phyloP scores from a whole-genome alignment of 2,888 invertebrate species.

The Hyalella azteca region DNA sequence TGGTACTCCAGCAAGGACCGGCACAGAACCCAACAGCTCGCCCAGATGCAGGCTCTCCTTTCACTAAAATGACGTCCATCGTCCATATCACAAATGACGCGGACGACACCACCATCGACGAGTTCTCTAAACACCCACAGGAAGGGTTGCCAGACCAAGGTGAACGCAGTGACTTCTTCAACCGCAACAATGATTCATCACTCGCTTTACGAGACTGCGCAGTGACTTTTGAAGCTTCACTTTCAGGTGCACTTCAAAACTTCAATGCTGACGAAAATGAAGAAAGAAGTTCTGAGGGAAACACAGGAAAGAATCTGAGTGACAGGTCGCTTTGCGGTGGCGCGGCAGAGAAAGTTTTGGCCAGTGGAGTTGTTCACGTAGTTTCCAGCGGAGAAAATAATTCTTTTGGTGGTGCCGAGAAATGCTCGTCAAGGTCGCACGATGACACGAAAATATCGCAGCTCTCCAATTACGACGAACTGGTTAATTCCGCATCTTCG shows the following conservation, averaged over 20 bases:
- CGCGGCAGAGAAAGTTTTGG: neutral
- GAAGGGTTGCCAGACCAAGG: too few relatives aligned
- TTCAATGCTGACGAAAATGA: neutral
- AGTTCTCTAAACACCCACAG: too few relatives aligned
- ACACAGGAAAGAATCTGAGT: neutral
- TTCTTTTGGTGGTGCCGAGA: neutral
- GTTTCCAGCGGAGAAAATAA: constrained; percentile 9
- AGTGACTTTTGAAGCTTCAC: neutral
- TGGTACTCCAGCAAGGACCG: neutral
- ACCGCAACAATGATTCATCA: constrained; percentile 26
- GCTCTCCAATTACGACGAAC: neutral
- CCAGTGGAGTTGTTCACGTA: constrained; percentile 19
- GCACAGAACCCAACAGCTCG: neutral
- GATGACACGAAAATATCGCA: neutral
- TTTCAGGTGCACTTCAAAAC: neutral
- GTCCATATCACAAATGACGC: constrained; percentile 14
- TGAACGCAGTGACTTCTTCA: constrained; percentile 10
- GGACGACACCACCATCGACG: neutral
- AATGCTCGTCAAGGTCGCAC: neutral
- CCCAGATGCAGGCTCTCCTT: neutral
- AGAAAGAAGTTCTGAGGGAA: neutral
- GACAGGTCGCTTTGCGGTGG: neutral
- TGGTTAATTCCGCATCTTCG: neutral
- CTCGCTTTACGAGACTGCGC: neutral
- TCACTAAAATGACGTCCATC: constrained; percentile 27